phyloP scores from a whole-genome alignment of 2,888 invertebrate species.

The Sinelater perroti region DNA sequence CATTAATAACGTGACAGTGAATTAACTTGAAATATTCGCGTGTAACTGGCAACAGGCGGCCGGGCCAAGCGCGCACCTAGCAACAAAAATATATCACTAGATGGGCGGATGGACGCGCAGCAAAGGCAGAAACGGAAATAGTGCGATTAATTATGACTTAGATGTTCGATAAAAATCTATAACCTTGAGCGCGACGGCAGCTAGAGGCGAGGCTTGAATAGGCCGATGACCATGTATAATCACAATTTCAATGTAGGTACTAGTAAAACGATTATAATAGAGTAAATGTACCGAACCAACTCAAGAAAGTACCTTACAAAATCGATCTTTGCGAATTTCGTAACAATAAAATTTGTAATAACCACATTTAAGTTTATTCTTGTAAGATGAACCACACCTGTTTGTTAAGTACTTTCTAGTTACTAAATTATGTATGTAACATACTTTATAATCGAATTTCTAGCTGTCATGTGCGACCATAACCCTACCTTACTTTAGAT shows the following conservation, averaged over 20 bases:
- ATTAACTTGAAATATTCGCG: conserved; percentile 30
- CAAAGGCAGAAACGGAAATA: conserved; percentile 12
- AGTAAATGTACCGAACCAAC: no score
- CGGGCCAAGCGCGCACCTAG: conserved; percentile 2
- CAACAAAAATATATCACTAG: conserved; percentile 17
- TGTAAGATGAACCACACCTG: no score
- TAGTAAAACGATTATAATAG: conserved; percentile 9
- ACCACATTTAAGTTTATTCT: no score
- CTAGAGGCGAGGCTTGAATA: conserved; percentile 7
- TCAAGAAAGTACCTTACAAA: no score
- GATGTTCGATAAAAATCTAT: conserved; percentile 11
- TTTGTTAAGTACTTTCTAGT: no score
- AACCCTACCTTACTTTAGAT: no score
- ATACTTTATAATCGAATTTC: no score
- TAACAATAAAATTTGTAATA: no score
- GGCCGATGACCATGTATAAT: conserved; percentile 15
- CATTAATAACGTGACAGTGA: conserved; percentile 29
- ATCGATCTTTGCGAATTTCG: no score
- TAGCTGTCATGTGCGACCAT: no score
- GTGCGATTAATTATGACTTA: conserved; percentile 15
- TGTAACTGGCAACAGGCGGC: conserved; percentile 22
- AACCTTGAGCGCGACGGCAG: conserved; percentile 6
- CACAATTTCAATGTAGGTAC: conserved; percentile 7
- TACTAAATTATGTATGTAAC: no score
- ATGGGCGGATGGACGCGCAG: conserved; percentile 2